Percentiles rank a stretch among this genome's conserved stretches.
Conservation (phyloP, 1,140 invertebrate genomes). For the Trigoniulus corallinus region DNA sequence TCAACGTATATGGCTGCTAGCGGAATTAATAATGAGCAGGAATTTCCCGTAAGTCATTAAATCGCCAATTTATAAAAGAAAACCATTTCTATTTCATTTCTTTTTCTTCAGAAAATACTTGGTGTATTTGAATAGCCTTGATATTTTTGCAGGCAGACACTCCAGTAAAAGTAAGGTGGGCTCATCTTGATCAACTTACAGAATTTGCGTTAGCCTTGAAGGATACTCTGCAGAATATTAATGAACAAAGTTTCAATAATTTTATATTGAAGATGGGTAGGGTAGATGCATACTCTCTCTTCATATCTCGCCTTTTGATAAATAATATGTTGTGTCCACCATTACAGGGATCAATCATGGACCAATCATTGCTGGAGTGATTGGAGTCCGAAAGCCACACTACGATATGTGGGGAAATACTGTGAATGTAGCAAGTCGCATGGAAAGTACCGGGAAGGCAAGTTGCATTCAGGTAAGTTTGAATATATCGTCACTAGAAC, state of each 20-base stretch:
- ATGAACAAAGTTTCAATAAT: slow-evolving; percentile 90
- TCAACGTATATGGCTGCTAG: slow-evolving; percentile 96
- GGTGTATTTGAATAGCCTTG: not conserved
- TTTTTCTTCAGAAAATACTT: slow-evolving; percentile 3
- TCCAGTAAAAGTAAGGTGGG: slow-evolving; percentile 54
- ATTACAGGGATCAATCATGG: slow-evolving; percentile 74
- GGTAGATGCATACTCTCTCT: not conserved
- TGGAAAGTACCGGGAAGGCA: slow-evolving; percentile 92
- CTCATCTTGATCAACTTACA: slow-evolving; percentile 62
- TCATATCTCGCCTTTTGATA: not conserved
- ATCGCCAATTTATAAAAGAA: slow-evolving; percentile 1
- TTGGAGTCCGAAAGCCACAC: slow-evolving; percentile 83
- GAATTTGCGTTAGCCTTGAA: slow-evolving; percentile 82
- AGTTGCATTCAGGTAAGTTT: slow-evolving; percentile 70
- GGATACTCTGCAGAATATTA: slow-evolving; percentile 71
- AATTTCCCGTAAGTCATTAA: slow-evolving; percentile 37
- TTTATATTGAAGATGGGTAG: slow-evolving; percentile 77
- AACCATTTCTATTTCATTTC: not conserved
- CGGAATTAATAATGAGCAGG: slow-evolving; percentile 57
- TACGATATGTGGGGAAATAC: slow-evolving; percentile 96
- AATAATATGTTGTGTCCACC: not conserved
- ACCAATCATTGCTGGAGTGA: slow-evolving; percentile 84
- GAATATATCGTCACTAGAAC: no score
- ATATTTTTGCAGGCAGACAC: slow-evolving; percentile 33
- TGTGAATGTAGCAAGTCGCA: slow-evolving; percentile 85